Percentiles rank a stretch among this genome's conserved stretches.
Conservation (phyloP, 2,113 vertebrate species). For the Epinephelus cyanopodus region DNA sequence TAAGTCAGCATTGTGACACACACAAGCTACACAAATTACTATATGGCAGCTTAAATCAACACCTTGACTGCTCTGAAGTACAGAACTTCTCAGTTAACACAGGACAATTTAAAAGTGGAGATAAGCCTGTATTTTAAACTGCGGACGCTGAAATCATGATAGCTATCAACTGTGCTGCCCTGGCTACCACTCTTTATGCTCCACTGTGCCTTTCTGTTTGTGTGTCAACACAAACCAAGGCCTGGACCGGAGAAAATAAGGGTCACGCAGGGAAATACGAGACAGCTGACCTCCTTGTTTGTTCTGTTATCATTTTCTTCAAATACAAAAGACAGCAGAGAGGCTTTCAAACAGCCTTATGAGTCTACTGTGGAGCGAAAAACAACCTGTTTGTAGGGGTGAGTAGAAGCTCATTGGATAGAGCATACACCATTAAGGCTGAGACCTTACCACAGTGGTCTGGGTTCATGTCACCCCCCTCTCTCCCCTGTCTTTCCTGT, state of each 20-base stretch:
- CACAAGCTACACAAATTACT: neutral
- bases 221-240: constrained; percentile 27
- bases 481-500: no score
- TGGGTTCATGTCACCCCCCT: no score
- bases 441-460: no score
- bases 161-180: neutral
- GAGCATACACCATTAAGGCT: no score
- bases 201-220: neutral
- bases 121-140: neutral
- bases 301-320: constrained; percentile 35
- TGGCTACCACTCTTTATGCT: neutral
- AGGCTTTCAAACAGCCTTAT: neutral
- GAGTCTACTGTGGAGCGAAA: neutral
- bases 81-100: constrained; percentile 3
- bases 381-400: neutral
- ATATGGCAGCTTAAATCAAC: neutral
- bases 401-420: neutral
- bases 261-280: constrained; percentile 29
- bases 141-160: neutral
- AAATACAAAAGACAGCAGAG: constrained; percentile 24
- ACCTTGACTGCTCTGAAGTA: neutral
- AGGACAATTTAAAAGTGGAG: neutral
- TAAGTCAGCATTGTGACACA: neutral
- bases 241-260: constrained; percentile 20
- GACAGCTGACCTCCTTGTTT: constrained; percentile 34